phyloP scores from a whole-genome alignment of 2,797 vertebrate species.

The Phylloscopus collybita region DNA sequence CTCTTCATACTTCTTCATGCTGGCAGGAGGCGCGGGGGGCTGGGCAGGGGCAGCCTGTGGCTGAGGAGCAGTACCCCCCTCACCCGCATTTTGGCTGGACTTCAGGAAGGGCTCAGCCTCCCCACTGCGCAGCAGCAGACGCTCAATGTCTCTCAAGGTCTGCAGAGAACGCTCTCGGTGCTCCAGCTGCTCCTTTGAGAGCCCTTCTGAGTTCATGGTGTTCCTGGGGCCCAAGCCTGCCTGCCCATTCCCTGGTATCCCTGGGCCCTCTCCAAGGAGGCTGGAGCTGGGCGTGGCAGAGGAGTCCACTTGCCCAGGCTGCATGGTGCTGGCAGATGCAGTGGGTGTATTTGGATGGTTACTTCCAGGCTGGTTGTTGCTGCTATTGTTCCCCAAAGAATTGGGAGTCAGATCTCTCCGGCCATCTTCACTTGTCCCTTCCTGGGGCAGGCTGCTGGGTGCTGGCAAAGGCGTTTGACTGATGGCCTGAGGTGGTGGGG shows the following conservation, averaged over 20 bases:
- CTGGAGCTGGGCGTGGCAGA: slow-evolving; percentile 63
- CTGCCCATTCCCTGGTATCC: slow-evolving; percentile 72
- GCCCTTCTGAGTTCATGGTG: slow-evolving; percentile 80
- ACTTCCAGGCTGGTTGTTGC: slow-evolving; percentile 63
- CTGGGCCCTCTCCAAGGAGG: slow-evolving; percentile 81
- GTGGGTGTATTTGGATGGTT: slow-evolving; percentile 77
- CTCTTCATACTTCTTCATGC: slow-evolving; percentile 92
- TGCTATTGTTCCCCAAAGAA: slow-evolving; percentile 73
- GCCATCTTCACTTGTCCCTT: slow-evolving; percentile 73
- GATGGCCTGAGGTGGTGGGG: slow-evolving; percentile 65
- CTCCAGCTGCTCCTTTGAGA: slow-evolving; percentile 97
- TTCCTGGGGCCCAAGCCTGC: slow-evolving; percentile 57
- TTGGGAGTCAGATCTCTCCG: slow-evolving; percentile 78
- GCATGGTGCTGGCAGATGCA: slow-evolving; percentile 46
- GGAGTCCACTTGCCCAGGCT: slow-evolving; percentile 77
- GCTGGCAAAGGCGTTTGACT: slow-evolving; percentile 68
- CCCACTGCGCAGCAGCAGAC: slow-evolving; percentile 88
- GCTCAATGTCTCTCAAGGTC: slow-evolving; percentile 94
- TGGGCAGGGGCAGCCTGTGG: slow-evolving; percentile 58
- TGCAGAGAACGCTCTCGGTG: slow-evolving; percentile 95
- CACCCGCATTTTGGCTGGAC: slow-evolving; percentile 27
- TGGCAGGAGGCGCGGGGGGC: not conserved
- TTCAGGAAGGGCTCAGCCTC: slow-evolving; percentile 79
- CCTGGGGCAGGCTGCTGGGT: slow-evolving; percentile 45
- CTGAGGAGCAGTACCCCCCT: slow-evolving; percentile 64